Conservation (phyloP, 2,888 invertebrate species). For the Acleris holmiana region DNA sequence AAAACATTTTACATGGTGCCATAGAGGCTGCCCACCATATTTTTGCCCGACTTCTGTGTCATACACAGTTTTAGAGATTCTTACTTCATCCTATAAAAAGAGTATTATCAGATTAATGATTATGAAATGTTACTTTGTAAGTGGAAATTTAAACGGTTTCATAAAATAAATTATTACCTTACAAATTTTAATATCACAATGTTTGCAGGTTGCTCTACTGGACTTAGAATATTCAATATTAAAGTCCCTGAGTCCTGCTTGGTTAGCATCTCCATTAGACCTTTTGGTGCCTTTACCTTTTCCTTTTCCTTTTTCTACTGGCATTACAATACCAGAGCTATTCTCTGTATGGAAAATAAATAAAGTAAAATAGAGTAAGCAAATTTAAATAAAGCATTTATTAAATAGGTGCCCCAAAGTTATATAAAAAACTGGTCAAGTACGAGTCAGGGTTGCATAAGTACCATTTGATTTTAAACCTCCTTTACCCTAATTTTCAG, state of each 20-base stretch:
- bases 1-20: slow-evolving; percentile 97
- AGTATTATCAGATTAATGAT: background rate
- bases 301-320: slow-evolving; percentile 75
- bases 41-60: slow-evolving; percentile 91
- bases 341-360: slow-evolving; percentile 40
- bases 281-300: slow-evolving; percentile 76
- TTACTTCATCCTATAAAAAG: slow-evolving; percentile 85
- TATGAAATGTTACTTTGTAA: too few species aligned
- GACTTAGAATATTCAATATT: slow-evolving; percentile 94
- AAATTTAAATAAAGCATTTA: too few species aligned
- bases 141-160: too few species aligned
- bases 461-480: too few species aligned
- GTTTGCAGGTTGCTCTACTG: slow-evolving; percentile 90
- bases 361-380: background rate
- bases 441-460: too few species aligned
- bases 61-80: slow-evolving; percentile 93
- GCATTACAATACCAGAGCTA: slow-evolving; percentile 65
- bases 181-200: slow-evolving; percentile 93
- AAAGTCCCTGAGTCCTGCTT: slow-evolving; percentile 85
- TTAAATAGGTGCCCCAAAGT: too few species aligned
- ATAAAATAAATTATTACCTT: slow-evolving; percentile 81
- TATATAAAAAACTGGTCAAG: too few species aligned
- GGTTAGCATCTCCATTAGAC: slow-evolving; percentile 55
- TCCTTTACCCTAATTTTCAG: too few species aligned
- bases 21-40: slow-evolving; percentile 93